Evolutionary conservation across 2,113 vertebrate genomes (phyloP).

Genomic region (Entosphenus tridentatus): DNA sequence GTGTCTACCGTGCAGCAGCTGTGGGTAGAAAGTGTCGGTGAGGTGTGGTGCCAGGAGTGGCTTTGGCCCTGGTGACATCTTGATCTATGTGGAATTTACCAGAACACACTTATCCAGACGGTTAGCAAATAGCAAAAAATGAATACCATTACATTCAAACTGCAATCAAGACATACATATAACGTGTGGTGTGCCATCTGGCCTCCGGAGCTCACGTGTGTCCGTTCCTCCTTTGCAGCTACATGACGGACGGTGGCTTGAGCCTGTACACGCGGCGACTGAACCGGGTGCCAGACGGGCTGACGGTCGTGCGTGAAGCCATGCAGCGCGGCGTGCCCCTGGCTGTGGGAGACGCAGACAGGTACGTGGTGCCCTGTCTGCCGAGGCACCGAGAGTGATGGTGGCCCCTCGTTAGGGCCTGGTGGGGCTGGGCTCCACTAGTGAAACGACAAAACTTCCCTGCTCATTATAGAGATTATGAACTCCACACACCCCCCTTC

Average conservation of each 20-base stretch:
- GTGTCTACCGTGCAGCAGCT: no score
- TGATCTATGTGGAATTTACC: no score
- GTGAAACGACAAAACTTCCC: neutral
- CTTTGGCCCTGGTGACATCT: no score
- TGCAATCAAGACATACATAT: no score
- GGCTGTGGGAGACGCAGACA: conserved; percentile 79
- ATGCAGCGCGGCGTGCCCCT: conserved; percentile 46
- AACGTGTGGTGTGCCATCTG: no score
- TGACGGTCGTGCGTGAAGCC: conserved; percentile 66
- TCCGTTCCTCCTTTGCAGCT: conserved; percentile 24
- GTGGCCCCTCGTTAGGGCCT: neutral
- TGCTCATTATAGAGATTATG: neutral
- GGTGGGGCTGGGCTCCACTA: neutral
- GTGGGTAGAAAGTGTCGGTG: no score
- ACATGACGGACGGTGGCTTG: conserved; percentile 80
- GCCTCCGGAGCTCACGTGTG: no score
- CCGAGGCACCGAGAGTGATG: neutral
- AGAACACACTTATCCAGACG: no score
- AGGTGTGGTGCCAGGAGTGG: no score
- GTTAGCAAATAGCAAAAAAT: no score
- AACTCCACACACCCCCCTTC: neutral
- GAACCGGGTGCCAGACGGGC: conserved; percentile 66
- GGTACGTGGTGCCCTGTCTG: conserved; percentile 24
- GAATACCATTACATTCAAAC: no score
- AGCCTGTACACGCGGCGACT: conserved; percentile 67